phyloP scores from a whole-genome alignment of 2,888 invertebrate species.

The Athalia rosae region DNA sequence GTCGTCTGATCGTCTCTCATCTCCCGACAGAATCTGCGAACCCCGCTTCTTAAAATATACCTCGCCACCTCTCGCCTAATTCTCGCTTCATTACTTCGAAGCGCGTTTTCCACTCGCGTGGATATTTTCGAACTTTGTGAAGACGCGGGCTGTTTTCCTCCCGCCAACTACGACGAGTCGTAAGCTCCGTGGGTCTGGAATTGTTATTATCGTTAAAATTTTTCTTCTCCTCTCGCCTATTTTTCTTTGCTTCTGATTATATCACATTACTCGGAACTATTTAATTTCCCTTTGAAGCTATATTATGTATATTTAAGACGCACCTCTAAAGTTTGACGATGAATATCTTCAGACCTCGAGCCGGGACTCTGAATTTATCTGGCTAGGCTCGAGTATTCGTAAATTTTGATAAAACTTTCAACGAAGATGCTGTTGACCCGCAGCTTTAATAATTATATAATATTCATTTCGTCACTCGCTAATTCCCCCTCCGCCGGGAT shows the following conservation, averaged over 20 bases:
- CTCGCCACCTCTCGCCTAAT: slow-evolving; percentile 11
- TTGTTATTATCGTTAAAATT: neutral
- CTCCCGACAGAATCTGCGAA: slow-evolving; percentile 10
- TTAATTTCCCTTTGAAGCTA: too few species aligned
- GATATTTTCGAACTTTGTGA: slow-evolving; percentile 23
- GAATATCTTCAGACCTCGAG: slow-evolving; percentile 16
- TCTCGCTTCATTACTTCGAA: slow-evolving; percentile 37
- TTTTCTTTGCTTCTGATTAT: too few species aligned
- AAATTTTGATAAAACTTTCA: slow-evolving; percentile 9
- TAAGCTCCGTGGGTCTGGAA: neutral
- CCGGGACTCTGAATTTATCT: slow-evolving; percentile 9
- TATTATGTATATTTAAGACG: neutral
- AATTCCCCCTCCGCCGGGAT: neutral
- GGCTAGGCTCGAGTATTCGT: slow-evolving; percentile 18
- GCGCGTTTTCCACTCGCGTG: slow-evolving; percentile 30
- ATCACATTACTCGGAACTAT: too few species aligned
- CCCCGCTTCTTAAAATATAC: slow-evolving; percentile 34
- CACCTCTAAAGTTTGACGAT: slow-evolving; percentile 21
- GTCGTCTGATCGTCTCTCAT: slow-evolving; percentile 22
- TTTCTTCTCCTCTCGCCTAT: neutral
- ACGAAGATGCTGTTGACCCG: neutral
- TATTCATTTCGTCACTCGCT: slow-evolving; percentile 22
- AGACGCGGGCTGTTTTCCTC: neutral
- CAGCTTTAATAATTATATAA: neutral
- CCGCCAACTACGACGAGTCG: neutral